Conservation (phyloP, 2,888 invertebrate species). For the Scaptomyza polygonia region DNA sequence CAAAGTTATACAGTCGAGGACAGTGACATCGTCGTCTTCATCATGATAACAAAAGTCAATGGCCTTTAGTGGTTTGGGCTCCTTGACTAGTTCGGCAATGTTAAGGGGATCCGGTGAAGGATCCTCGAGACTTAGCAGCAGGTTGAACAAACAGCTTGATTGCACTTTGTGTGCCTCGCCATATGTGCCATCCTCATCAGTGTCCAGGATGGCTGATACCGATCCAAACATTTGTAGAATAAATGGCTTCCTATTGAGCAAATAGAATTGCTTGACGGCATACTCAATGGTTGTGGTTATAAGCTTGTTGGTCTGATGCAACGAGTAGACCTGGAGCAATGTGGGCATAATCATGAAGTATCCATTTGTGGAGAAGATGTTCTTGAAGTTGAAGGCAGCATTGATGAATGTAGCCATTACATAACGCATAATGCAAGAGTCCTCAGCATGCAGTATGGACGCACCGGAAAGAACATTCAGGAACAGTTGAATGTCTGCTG, state of each 20-base stretch:
- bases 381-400: constrained; percentile 98
- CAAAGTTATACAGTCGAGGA: constrained; percentile 98
- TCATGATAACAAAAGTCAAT: constrained; percentile 99
- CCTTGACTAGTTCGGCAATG: constrained; percentile 95
- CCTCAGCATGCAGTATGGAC: constrained; percentile 97
- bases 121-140: constrained; percentile 95
- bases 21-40: constrained; percentile 98
- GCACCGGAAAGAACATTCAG: constrained; percentile 99
- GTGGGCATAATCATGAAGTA: constrained; percentile 99
- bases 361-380: constrained; percentile 99
- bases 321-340: constrained; percentile 97
- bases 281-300: constrained; percentile 98
- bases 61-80: constrained; percentile 95
- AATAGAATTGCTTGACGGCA: constrained; percentile 98
- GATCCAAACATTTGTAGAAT: constrained; percentile 99
- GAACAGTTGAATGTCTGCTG: constrained; percentile 98
- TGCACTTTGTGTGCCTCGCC: constrained; percentile 97
- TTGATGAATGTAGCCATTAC: constrained; percentile 99
- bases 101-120: constrained; percentile 97
- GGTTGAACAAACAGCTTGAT: constrained; percentile 95
- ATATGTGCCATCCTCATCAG: constrained; percentile 92
- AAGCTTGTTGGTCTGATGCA: constrained; percentile 98
- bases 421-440: constrained; percentile 96
- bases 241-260: constrained; percentile 98
- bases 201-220: constrained; percentile 97